A percentile compares a stretch with the other conserved stretches of the same genome.
These are phyloP conservation scores for Hesperia comma DNA, from an alignment of 2,888 invertebrate species.

Conservation along the genomic window DNA sequence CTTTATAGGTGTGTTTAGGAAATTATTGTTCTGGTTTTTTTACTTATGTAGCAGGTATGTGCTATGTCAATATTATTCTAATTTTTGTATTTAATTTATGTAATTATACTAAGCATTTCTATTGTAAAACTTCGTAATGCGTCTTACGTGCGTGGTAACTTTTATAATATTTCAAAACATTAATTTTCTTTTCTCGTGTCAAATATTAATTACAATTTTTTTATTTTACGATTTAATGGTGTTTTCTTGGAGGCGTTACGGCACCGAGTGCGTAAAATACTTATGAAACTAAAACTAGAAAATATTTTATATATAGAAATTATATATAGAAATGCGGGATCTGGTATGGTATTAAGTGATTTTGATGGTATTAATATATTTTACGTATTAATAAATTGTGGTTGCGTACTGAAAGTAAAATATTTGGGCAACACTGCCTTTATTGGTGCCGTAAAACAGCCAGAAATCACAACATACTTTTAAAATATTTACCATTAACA, in stretches of 20 bases:
- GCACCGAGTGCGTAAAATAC: neutral
- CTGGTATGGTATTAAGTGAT: too few species aligned
- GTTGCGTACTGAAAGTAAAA: too few species aligned
- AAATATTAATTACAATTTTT: neutral
- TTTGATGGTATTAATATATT: too few species aligned
- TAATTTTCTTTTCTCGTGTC: neutral
- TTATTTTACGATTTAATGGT: too few species aligned
- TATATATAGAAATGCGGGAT: too few species aligned
- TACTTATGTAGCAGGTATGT: constrained; percentile 23
- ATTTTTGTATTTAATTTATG: constrained; percentile 18
- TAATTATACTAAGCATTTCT: neutral
- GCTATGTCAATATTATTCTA: constrained; percentile 18
- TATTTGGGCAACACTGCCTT: too few species aligned
- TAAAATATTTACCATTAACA: neutral
- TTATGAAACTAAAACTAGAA: too few species aligned
- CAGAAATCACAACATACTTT: too few species aligned
- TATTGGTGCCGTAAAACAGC: too few species aligned
- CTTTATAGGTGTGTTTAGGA: constrained; percentile 29
- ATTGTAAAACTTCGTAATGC: neutral
- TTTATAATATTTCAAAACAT: neutral
- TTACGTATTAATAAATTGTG: too few species aligned
- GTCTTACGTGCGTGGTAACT: neutral
- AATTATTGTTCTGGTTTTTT: constrained; percentile 22
- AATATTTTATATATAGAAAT: too few species aligned
- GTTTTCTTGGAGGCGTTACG: neutral